phyloP scores from a whole-genome alignment of 1,140 invertebrate genomes.

The Catajapyx aquilonaris region DNA sequence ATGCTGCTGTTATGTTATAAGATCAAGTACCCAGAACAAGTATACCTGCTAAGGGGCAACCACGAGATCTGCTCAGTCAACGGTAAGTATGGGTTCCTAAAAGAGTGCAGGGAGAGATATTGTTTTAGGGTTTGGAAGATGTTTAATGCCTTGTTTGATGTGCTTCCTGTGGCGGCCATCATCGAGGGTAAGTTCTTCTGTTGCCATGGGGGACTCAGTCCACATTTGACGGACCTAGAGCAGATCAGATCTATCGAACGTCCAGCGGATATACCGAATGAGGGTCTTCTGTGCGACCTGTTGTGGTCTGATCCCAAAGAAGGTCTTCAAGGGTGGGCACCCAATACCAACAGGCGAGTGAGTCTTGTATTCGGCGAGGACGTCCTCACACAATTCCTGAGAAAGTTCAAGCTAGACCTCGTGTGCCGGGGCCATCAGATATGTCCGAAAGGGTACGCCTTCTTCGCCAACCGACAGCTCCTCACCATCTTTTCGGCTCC shows the following conservation, averaged over 20 bases:
- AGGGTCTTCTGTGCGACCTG: conserved; percentile 30
- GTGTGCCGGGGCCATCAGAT: conserved; percentile 37
- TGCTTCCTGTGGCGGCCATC: conserved; percentile 27
- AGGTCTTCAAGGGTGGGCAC: no score
- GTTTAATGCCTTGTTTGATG: conserved; percentile 44
- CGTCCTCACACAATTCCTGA: conserved; percentile 23
- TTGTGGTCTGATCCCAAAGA: conserved; percentile 36
- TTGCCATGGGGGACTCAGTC: conserved; percentile 25
- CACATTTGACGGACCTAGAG: conserved; percentile 12
- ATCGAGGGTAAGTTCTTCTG: conserved; percentile 32
- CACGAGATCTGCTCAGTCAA: conserved; percentile 23
- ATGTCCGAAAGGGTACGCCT: conserved; percentile 20
- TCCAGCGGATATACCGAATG: conserved; percentile 19
- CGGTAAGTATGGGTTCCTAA: conserved; percentile 23
- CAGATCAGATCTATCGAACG: conserved; percentile 16
- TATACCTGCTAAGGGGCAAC: conserved; percentile 23
- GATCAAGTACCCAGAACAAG: conserved; percentile 15
- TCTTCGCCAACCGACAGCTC: conserved; percentile 21
- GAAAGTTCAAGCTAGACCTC: conserved; percentile 30
- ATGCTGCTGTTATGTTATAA: conserved; percentile 1
- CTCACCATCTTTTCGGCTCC: conserved; percentile 20
- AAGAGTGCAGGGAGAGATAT: conserved; percentile 25
- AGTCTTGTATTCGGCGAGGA: no score
- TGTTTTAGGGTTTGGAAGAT: conserved; percentile 36
- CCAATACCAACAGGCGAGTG: no score